Percentiles rank a stretch among this genome's conserved stretches.
Evolutionary conservation across 2,797 vertebrate species (phyloP).

Genomic region (Galaxias olidus): DNA sequence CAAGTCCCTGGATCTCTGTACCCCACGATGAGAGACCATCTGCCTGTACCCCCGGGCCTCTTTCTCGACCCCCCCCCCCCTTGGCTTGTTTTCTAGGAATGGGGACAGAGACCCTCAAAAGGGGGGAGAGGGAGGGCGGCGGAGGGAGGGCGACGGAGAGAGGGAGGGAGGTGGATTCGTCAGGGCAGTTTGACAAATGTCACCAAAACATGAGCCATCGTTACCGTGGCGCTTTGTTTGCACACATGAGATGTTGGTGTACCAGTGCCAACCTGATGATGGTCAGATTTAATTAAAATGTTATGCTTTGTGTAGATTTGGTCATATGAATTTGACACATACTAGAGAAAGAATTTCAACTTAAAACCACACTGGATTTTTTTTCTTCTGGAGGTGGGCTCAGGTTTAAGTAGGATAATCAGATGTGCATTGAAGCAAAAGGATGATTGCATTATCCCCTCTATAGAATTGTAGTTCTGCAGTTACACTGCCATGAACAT

Average conservation of each 20-base stretch:
- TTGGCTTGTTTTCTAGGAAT: constrained; percentile 26
- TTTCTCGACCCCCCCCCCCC: constrained; percentile 28
- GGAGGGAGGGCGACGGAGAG: too few relatives aligned
- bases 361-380: too few relatives aligned
- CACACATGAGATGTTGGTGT: constrained; percentile 6
- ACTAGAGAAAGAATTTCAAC: too few relatives aligned
- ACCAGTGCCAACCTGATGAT: too few relatives aligned
- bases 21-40: constrained; percentile 67
- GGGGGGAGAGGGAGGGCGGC: constrained; percentile 4
- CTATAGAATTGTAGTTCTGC: constrained; percentile 18
- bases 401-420: constrained; percentile 23
- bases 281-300: not conserved
- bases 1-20: constrained; percentile 8
- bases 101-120: constrained; percentile 12
- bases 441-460: constrained; percentile 36
- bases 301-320: not conserved
- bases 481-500: not conserved
- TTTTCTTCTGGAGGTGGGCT: not conserved
- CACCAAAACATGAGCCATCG: constrained; percentile 16
- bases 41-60: constrained; percentile 37
- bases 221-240: not conserved
- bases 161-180: too few relatives aligned
- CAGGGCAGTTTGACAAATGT: constrained; percentile 31
- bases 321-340: too few relatives aligned
- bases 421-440: constrained; percentile 25